Percentiles rank a stretch among this genome's conserved stretches.
Conservation (phyloP, 2,797 vertebrate species). For the Microhierax caerulescens region DNA sequence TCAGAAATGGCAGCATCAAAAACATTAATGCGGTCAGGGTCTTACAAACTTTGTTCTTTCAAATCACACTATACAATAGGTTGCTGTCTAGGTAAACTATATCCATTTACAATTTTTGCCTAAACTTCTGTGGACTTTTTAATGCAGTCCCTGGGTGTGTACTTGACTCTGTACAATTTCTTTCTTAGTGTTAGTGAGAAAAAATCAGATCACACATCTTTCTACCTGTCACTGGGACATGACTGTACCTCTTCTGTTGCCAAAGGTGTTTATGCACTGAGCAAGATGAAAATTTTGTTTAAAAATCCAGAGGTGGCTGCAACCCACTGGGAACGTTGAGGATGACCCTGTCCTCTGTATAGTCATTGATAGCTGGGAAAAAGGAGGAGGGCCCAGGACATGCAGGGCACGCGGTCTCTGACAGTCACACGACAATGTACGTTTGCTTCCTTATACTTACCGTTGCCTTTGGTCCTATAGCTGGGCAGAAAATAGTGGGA, state of each 20-base stretch:
- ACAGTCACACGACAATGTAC: neutral
- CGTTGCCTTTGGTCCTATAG: neutral
- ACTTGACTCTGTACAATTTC: neutral
- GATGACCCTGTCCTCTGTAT: neutral
- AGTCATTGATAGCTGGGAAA: neutral
- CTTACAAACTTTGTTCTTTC: neutral
- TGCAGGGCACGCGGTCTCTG: neutral
- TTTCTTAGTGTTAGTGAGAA: neutral
- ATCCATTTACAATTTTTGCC: neutral
- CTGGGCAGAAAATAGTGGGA: neutral
- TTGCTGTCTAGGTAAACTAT: neutral
- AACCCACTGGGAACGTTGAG: neutral
- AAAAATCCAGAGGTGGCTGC: neutral
- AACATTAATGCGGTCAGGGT: neutral
- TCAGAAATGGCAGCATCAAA: neutral
- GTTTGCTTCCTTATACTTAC: neutral
- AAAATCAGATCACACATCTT: fast-evolving
- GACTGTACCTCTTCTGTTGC: neutral
- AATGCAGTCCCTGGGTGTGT: neutral
- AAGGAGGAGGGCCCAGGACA: neutral
- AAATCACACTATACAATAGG: neutral
- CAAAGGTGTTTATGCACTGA: neutral
- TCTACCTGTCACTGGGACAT: neutral
- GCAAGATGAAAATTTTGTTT: neutral
- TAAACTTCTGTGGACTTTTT: neutral